These are phyloP conservation scores for Patella pellucida DNA, from an alignment of 2,888 invertebrate species.

Conservation along the genomic window DNA sequence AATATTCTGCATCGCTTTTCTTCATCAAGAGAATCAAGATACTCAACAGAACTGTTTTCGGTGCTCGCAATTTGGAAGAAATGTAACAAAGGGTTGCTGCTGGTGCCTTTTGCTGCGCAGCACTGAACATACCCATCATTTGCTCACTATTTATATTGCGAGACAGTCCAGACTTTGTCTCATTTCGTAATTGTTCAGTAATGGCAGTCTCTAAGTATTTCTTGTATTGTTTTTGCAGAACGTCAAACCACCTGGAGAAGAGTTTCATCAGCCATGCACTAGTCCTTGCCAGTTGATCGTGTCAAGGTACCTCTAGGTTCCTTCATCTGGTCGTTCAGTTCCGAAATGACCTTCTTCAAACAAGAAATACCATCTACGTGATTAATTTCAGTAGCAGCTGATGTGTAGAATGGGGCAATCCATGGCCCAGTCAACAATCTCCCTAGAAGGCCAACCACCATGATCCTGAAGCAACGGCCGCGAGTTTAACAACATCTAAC, in stretches of 20 bases:
- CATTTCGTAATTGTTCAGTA: no score
- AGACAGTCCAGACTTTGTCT: constrained; percentile 28
- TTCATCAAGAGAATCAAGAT: background rate
- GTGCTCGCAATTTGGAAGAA: constrained; percentile 25
- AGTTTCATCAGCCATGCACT: no score
- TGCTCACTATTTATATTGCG: no score
- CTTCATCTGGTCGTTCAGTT: background rate
- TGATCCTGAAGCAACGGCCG: no score
- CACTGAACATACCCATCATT: constrained; percentile 34
- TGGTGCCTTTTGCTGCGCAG: constrained; percentile 25
- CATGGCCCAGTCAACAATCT: constrained; percentile 24
- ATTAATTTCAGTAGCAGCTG: constrained; percentile 14
- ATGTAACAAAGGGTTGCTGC: constrained; percentile 30
- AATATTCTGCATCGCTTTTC: background rate
- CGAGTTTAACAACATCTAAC: no score
- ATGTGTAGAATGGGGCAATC: constrained; percentile 21
- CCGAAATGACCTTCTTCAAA: background rate
- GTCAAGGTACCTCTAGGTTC: no score
- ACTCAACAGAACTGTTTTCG: constrained; percentile 12
- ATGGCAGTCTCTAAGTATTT: no score
- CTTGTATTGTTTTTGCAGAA: no score
- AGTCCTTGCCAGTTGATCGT: no score
- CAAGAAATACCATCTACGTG: constrained; percentile 19
- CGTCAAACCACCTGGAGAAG: no score
- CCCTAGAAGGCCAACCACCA: no score